Conservation (phyloP, 1,140 invertebrate genomes). For the Rhizoglyphus robini region DNA sequence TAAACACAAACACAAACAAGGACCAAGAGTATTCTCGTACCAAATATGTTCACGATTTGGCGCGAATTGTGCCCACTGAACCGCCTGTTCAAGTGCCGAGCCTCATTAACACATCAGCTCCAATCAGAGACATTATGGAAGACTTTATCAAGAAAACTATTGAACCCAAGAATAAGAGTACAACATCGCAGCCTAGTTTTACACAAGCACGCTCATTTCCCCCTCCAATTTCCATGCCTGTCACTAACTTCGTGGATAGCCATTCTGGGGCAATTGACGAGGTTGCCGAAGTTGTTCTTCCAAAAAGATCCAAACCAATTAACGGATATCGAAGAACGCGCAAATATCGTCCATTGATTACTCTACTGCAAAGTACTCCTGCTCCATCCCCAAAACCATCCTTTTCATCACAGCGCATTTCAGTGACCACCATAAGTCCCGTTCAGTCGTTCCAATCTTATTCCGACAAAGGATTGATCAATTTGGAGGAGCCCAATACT, state of each 20-base stretch:
- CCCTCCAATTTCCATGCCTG: not conserved
- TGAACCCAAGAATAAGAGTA: not conserved
- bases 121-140: not conserved
- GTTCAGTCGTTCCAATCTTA: not conserved
- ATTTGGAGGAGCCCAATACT: not conserved
- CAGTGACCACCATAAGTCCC: not conserved
- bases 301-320: not conserved
- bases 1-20: not conserved
- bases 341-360: conserved; percentile 10
- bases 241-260: not conserved
- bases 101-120: not conserved
- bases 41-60: not conserved
- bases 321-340: not conserved
- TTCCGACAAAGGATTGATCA: not conserved
- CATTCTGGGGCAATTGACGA: not conserved
- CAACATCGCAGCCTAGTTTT: not conserved
- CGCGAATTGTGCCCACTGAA: not conserved
- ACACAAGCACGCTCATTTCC: conserved; percentile 1
- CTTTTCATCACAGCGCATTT: not conserved
- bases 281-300: not conserved
- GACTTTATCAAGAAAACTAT: conserved; percentile 10
- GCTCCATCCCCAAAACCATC: not conserved
- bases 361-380: not conserved
- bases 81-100: not conserved
- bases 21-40: not conserved